Evolutionary conservation across 2,888 invertebrate species (phyloP), one percentile per base, ranked within the genome.

Genomic region (Lordiphosa fenestrarum): DNA sequence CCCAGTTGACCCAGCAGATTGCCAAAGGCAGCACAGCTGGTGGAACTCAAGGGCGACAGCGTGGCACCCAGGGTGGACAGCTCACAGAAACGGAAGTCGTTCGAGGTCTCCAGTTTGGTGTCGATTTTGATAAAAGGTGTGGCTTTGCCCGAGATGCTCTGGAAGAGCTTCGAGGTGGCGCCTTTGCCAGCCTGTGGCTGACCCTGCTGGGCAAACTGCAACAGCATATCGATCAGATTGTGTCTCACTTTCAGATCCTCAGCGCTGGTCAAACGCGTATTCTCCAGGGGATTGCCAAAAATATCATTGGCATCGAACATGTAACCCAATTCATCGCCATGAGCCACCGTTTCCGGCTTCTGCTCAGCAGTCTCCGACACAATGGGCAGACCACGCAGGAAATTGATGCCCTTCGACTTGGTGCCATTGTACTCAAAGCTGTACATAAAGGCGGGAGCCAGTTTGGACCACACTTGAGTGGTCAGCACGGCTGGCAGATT

Each of bases 401-500:
- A 94, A 62, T 91, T 90, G 7, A 91, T 90, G 2, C 94, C 94
- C 58, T 91, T 92, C 19, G 86, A 86, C 7, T 91, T 90, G 68
- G 92, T 92, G 1, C 94, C 93, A 6, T 90, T 89, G 72, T 95
- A 93, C 71, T 95, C 95, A 84, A 95, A 95, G 82, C 94, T 93
- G 87, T 95, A 95, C 51, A 95, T 90, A 84, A 91, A 95, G 0
- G 94, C 92, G 0, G 93, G 91, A 0, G 92, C 92, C 1, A 90
- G 89, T 44, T 90, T 88, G 60, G 93, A 92, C 95, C 95, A 95
- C n/a, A 92, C 90, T 65, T 93, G 90, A 0, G 93, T 93, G 4
- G 93, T 94, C 47, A 94, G 89, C 84, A 93, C 94, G 1, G 94
- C 94, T 1, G 95, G 95, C 50, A 94, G 91, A 84, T 95, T 95